Percentiles rank a stretch among this genome's conserved stretches.
phyloP scores from a whole-genome alignment of 2,797 vertebrate species.

The Periparus ater region DNA sequence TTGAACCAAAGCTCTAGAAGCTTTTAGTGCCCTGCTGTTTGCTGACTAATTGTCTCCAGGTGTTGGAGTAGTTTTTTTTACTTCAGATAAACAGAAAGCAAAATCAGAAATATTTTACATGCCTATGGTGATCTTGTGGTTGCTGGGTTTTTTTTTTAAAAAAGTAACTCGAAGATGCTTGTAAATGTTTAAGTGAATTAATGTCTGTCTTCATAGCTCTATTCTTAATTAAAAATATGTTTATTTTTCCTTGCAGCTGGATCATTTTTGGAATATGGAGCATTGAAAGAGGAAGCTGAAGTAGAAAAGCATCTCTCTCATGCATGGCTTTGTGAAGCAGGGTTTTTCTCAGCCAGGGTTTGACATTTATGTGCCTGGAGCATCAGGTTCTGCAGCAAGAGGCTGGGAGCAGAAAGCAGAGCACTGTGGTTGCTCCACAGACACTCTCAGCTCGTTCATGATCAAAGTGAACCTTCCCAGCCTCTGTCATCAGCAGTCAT shows the following conservation, averaged over 20 bases:
- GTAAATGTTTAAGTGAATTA: background rate
- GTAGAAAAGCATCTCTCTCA: slow-evolving; percentile 30
- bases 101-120: fast-evolving
- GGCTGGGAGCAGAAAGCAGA: background rate
- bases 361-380: slow-evolving; percentile 29
- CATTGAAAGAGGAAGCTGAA: slow-evolving; percentile 32
- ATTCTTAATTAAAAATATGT: background rate
- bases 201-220: background rate
- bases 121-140: background rate
- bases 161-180: background rate
- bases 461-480: background rate
- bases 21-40: background rate
- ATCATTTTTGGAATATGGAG: background rate
- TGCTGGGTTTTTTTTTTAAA: background rate
- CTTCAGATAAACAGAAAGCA: background rate
- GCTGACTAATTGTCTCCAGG: background rate
- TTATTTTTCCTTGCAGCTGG: background rate
- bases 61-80: background rate
- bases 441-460: background rate
- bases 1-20: background rate
- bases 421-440: background rate
- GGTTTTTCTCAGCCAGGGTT: background rate
- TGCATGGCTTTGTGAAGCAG: slow-evolving; percentile 6
- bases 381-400: background rate
- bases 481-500: background rate